Percentiles rank a stretch among this genome's conserved stretches.
phyloP scores from a whole-genome alignment of 2,113 vertebrate genomes.

The Passer montanus region DNA sequence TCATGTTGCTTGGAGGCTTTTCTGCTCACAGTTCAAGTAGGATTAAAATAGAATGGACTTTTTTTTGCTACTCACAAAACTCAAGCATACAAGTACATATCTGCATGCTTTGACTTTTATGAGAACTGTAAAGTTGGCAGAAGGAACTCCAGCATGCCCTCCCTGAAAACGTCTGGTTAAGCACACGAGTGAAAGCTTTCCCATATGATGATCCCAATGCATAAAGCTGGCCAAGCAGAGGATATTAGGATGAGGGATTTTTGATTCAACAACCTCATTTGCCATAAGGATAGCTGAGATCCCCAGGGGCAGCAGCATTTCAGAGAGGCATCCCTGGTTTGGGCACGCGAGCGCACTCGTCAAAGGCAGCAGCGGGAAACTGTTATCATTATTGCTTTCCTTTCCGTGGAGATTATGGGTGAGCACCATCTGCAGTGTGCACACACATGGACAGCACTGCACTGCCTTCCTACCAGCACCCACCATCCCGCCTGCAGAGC shows the following conservation, averaged over 20 bases:
- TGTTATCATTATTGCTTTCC: neutral
- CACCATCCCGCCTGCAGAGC: neutral
- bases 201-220: neutral
- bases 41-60: neutral
- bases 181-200: neutral
- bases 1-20: neutral
- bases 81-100: neutral
- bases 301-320: neutral
- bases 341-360: neutral
- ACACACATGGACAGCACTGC: neutral
- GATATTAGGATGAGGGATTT: neutral
- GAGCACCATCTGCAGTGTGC: neutral
- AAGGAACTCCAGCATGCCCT: neutral
- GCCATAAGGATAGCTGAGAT: neutral
- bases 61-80: neutral
- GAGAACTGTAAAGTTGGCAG: neutral
- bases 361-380: neutral
- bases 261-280: neutral
- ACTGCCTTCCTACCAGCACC: neutral
- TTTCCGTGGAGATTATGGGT: neutral
- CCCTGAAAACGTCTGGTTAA: neutral
- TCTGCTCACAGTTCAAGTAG: neutral
- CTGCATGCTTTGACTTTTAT: neutral
- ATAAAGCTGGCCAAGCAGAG: neutral
- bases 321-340: neutral